These are phyloP conservation scores for Phyllotreta cruciferae DNA, from an alignment of 2,888 invertebrate genomes.

Conservation along the genomic window DNA sequence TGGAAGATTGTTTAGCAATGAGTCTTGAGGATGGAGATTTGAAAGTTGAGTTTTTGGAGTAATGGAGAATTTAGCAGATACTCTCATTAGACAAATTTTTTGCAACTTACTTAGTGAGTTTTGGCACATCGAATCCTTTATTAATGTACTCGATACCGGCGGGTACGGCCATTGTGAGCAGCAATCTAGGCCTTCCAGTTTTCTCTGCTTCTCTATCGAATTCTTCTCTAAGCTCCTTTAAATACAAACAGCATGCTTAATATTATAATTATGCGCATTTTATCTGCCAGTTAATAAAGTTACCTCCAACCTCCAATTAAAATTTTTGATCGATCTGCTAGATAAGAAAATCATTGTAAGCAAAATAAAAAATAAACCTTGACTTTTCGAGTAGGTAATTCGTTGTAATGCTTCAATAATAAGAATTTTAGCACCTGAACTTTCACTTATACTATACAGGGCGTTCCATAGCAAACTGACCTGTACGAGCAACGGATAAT, in stretches of 20 bases:
- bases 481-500: conserved; percentile 87
- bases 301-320: conserved; percentile 9
- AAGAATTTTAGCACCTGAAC: conserved; percentile 8
- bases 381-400: conserved; percentile 19
- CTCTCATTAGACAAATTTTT: background rate
- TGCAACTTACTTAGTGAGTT: conserved; percentile 73
- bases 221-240: conserved; percentile 83
- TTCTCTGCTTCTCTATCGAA: conserved; percentile 86
- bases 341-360: background rate
- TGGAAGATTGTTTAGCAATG: conserved; percentile 51
- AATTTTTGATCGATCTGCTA: background rate
- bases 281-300: conserved; percentile 1
- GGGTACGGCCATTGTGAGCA: conserved; percentile 93
- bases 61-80: too few species aligned
- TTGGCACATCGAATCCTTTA: conserved; percentile 90
- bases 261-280: conserved; percentile 1
- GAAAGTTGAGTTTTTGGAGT: background rate
- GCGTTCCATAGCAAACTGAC: conserved; percentile 55
- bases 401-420: background rate
- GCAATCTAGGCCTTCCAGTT: conserved; percentile 78
- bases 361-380: conserved; percentile 10
- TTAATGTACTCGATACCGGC: conserved; percentile 93
- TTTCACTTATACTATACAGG: conserved; percentile 21
- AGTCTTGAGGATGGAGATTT: conserved; percentile 4
- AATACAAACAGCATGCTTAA: conserved; percentile 32